Percentiles rank a stretch among this genome's conserved stretches.
Evolutionary conservation across 2,888 invertebrate species (phyloP).

Genomic region (Boloria selene): DNA sequence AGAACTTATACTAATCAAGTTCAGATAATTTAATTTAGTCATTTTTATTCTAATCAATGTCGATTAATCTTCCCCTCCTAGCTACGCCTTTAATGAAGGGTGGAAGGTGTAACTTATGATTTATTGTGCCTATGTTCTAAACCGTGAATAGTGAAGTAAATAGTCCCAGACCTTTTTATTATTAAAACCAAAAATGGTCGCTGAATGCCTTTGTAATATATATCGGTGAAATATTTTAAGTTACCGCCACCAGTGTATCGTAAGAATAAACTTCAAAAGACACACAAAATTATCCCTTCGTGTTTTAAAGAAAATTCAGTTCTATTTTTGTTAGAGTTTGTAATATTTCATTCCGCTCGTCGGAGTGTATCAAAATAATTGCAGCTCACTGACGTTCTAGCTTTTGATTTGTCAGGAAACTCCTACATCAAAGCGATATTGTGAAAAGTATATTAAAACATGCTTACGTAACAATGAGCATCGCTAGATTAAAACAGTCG

Average conservation of each 20-base stretch:
- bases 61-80: too few relatives aligned
- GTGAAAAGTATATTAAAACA: conserved; percentile 28
- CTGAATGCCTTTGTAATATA: too few relatives aligned
- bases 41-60: too few relatives aligned
- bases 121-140: too few relatives aligned
- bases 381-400: conserved; percentile 24
- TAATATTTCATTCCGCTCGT: conserved; percentile 29
- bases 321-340: conserved; percentile 23
- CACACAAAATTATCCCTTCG: conserved; percentile 9
- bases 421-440: conserved; percentile 30
- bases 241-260: background rate
- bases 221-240: too few relatives aligned
- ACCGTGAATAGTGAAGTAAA: too few relatives aligned
- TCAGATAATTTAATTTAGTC: too few relatives aligned
- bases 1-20: too few relatives aligned
- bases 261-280: conserved; percentile 2
- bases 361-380: conserved; percentile 32
- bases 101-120: too few relatives aligned
- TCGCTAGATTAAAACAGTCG: conserved; percentile 31
- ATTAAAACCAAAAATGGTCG: too few relatives aligned
- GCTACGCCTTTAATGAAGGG: too few relatives aligned
- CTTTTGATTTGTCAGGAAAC: conserved; percentile 28
- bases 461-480: conserved; percentile 27
- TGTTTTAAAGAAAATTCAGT: conserved; percentile 16
- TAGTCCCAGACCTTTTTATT: too few relatives aligned